phyloP scores from a whole-genome alignment of 2,113 vertebrate genomes.

The Colius striatus region DNA sequence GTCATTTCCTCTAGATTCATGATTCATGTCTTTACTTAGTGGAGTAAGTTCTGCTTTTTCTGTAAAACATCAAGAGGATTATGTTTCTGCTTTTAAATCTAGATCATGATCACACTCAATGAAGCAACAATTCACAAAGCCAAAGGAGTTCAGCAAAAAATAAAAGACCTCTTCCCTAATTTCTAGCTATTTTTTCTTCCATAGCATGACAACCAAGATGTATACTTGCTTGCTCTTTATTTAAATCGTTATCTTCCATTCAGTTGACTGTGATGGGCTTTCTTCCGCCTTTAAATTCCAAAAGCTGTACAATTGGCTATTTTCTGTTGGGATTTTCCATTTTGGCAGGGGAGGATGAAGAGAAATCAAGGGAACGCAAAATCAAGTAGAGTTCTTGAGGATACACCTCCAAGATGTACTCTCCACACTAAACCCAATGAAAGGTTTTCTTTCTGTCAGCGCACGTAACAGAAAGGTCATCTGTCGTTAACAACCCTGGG shows the following conservation, averaged over 20 bases:
- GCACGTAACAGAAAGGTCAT: background rate
- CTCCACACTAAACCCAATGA: background rate
- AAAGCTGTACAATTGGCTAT: rapidly evolving
- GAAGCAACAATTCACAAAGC: background rate
- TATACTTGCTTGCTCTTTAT: background rate
- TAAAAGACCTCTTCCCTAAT: background rate
- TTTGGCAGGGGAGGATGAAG: background rate
- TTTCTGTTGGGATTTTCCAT: background rate
- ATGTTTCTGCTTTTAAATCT: background rate
- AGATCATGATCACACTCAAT: background rate
- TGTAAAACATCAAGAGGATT: background rate
- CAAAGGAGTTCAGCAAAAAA: background rate
- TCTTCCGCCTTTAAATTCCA: background rate
- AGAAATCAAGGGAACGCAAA: background rate
- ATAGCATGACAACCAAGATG: background rate
- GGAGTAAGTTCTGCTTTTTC: background rate
- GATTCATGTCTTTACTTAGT: background rate
- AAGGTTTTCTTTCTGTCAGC: background rate
- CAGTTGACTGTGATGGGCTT: rapidly evolving
- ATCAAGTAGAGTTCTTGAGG: background rate
- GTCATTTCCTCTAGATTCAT: background rate
- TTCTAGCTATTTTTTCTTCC: background rate
- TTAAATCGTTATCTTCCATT: background rate
- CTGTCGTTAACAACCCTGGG: rapidly evolving
- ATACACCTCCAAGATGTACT: background rate